phyloP scores from a whole-genome alignment of 2,797 vertebrate genomes.

The Bovichtus diacanthus region DNA sequence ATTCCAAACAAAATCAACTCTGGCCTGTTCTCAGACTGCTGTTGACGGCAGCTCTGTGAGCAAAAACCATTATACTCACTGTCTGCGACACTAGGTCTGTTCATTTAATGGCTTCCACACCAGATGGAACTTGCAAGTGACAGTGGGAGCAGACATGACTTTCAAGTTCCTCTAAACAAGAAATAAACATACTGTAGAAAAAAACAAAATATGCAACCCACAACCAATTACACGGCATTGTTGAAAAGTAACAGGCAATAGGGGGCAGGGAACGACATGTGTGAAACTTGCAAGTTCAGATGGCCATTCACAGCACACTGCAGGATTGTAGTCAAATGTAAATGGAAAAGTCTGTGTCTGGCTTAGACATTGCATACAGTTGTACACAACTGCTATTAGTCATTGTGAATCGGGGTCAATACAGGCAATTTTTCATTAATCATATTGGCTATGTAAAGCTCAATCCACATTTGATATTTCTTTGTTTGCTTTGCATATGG shows the following conservation, averaged over 20 bases:
- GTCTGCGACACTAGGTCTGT: conserved; percentile 36
- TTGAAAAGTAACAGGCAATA: conserved; percentile 28
- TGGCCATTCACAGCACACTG: neutral
- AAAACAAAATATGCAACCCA: conserved; percentile 36
- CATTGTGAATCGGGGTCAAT: neutral
- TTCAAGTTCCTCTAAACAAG: conserved; percentile 64
- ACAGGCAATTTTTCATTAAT: neutral
- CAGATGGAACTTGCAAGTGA: conserved; percentile 67
- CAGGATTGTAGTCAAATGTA: neutral
- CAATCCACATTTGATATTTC: neutral
- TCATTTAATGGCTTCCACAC: conserved; percentile 64
- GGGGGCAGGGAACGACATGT: conserved; percentile 6
- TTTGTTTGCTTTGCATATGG: neutral
- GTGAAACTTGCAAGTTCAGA: conserved; percentile 22
- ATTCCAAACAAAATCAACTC: conserved; percentile 26
- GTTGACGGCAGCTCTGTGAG: conserved; percentile 46
- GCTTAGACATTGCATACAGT: neutral
- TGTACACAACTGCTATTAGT: neutral
- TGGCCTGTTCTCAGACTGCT: conserved; percentile 35
- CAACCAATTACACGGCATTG: conserved; percentile 43
- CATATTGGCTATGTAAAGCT: neutral
- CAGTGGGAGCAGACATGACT: conserved; percentile 54
- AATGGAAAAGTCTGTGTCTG: conserved; percentile 1
- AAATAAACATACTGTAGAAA: conserved; percentile 52
- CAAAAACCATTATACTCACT: conserved; percentile 46